phyloP scores from a whole-genome alignment of 2,888 invertebrate species.

The Drosophila flavopinicola region DNA sequence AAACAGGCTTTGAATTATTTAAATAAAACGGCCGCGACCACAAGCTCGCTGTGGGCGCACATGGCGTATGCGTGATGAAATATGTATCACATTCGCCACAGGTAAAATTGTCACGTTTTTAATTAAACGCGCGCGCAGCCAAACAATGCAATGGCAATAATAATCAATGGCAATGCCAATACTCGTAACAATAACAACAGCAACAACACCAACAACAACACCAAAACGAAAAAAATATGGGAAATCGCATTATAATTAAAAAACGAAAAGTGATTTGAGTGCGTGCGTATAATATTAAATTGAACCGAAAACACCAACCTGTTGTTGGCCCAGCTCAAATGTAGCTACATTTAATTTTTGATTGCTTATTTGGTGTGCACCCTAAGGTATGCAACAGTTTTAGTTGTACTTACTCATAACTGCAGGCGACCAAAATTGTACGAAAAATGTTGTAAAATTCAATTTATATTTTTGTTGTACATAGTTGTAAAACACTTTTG shows the following conservation, averaged over 20 bases:
- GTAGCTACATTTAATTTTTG: conserved; percentile 1
- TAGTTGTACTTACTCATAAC: no score
- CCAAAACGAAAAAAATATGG: neutral
- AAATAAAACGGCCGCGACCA: conserved; percentile 45
- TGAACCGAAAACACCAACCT: conserved; percentile 45
- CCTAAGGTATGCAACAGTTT: neutral
- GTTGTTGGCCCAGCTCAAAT: conserved; percentile 51
- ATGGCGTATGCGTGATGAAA: conserved; percentile 64
- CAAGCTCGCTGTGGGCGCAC: conserved; percentile 39
- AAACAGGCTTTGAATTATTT: conserved; percentile 68
- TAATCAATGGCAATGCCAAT: conserved; percentile 58
- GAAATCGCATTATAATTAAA: conserved; percentile 63
- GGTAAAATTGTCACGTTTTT: conserved; percentile 79
- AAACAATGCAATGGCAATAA: conserved; percentile 42
- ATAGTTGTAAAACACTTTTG: neutral
- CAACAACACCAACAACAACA: conserved; percentile 5
- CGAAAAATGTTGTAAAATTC: neutral
- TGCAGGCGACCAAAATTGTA: neutral
- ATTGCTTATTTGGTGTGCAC: conserved; percentile 4
- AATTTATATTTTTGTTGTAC: neutral
- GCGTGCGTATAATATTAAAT: conserved; percentile 61
- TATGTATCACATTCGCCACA: conserved; percentile 63
- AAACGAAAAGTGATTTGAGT: conserved; percentile 63
- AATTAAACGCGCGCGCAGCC: conserved; percentile 61
- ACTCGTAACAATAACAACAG: conserved; percentile 26